phyloP scores from a whole-genome alignment of 2,797 vertebrate genomes.

The Balearica regulorum region DNA sequence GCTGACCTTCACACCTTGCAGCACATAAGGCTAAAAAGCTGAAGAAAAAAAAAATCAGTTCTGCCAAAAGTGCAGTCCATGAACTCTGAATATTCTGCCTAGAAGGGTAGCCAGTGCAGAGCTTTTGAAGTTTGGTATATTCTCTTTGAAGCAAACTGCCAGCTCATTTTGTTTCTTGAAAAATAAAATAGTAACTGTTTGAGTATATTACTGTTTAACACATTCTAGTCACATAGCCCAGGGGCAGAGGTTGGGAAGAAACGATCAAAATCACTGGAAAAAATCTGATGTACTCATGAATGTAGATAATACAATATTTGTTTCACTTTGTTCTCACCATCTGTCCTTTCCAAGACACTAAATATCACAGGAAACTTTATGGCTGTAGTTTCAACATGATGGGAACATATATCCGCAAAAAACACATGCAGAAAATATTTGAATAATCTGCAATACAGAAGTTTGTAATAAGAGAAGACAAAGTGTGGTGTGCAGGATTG shows the following conservation, averaged over 20 bases:
- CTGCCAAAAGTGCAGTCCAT: neutral
- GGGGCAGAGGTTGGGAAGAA: neutral
- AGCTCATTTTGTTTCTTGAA: neutral
- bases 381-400: neutral
- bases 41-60: neutral
- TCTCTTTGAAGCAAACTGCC: neutral
- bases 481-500: neutral
- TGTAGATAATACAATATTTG: neutral
- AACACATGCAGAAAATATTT: neutral
- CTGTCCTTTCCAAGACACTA: neutral
- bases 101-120: neutral
- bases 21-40: neutral
- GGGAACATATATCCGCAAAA: neutral
- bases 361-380: neutral
- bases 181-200: neutral
- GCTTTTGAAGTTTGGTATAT: neutral
- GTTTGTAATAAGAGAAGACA: neutral
- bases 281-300: neutral
- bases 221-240: neutral
- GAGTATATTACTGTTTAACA: neutral
- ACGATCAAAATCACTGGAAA: neutral
- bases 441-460: neutral
- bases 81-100: neutral
- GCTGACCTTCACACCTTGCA: neutral
- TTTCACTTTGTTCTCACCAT: slow-evolving; percentile 12